These are phyloP conservation scores for Drosophila parthenogenetica DNA, from an alignment of 2,888 invertebrate genomes.

Conservation along the genomic window DNA sequence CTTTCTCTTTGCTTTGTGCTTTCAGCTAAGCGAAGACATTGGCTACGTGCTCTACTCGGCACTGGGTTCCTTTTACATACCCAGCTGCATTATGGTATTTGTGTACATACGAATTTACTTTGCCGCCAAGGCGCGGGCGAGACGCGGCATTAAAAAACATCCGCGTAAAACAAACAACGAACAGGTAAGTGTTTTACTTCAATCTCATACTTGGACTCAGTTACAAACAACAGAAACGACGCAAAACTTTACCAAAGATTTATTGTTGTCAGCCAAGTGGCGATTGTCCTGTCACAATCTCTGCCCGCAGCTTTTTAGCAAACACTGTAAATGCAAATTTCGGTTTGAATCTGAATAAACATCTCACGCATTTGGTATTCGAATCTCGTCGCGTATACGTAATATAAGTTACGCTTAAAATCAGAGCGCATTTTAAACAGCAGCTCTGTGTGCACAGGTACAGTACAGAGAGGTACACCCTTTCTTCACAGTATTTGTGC, in stretches of 20 bases:
- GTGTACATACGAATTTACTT: conserved; percentile 99
- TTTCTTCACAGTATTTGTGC: conserved; percentile 31
- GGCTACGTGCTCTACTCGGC: conserved; percentile 99
- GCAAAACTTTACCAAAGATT: conserved; percentile 43
- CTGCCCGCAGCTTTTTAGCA: conserved; percentile 15
- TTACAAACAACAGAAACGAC: not conserved
- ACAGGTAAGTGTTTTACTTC: conserved; percentile 81
- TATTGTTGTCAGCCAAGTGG: conserved; percentile 11
- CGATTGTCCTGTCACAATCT: conserved; percentile 12
- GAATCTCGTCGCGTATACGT: conserved; percentile 42
- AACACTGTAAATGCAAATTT: conserved; percentile 54
- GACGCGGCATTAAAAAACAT: conserved; percentile 93
- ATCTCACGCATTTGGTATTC: conserved; percentile 18
- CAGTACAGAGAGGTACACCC: conserved; percentile 33
- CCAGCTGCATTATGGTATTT: conserved; percentile 99
- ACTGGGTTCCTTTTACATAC: conserved; percentile 99
- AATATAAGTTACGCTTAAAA: conserved; percentile 45
- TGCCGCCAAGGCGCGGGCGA: conserved; percentile 96
- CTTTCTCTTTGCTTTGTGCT: conserved; percentile 59
- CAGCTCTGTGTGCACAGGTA: not conserved
- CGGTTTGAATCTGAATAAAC: conserved; percentile 54
- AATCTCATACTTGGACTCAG: not conserved
- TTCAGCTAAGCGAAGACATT: conserved; percentile 96
- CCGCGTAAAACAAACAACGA: conserved; percentile 87
- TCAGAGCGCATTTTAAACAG: conserved; percentile 31